Evolutionary conservation across 30 jellyfish, hydroid and myxozoan species (phyloP), one percentile per base, ranked within the genome.

Genomic region (Aurelia aurita complex sp. Pacific): DNA sequence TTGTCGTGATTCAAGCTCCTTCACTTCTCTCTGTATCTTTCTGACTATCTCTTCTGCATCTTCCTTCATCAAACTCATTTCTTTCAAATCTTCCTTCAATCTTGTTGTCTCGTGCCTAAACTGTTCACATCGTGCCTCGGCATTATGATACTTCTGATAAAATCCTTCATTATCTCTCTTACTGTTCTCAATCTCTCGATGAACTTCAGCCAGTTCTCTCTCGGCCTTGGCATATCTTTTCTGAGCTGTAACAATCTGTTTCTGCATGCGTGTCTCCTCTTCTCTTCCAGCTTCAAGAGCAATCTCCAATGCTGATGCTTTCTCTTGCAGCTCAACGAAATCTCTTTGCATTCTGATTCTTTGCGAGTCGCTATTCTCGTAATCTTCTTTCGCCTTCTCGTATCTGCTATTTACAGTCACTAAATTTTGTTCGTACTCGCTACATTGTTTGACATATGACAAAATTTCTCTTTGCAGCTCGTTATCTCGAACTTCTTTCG

Each of bases 401-500:
- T 52, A 23, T 54, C 62, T 73, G 12, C 51, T 78, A 46, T 77
- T 87, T 36, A 71, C 85, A 54, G 78, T 53, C 60, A 76, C 79
- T 59, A 86, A 17, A 53, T 86, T 89, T 60, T 86, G 96, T 76
- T 86, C 96, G 64, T 63, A 54, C 46, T 86, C 62, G 78, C 97
- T 89, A 61, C 97, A 89, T 67, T 80, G 77, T 38, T 89, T 80
- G 33, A 84, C 97, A 70, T 89, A 89, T 2, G 92, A 73, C 59
- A 89, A 54, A 34, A 89, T 73, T 54, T 89, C 97, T 9, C 85
- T 82, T 60, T 89, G 97, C 16, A 89, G 76, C 76, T 89, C 90
- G 54, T 73, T 89, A 38, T 89, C 97, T 50, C 90, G 81, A 6
- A 71, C 87, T 35, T 81, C 90, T 36, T 81, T 89, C 23, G 92